These are phyloP conservation scores for Epizoanthus ramosus DNA, from an alignment of 92 coral and sea anemone genomes.

Conservation along the genomic window DNA sequence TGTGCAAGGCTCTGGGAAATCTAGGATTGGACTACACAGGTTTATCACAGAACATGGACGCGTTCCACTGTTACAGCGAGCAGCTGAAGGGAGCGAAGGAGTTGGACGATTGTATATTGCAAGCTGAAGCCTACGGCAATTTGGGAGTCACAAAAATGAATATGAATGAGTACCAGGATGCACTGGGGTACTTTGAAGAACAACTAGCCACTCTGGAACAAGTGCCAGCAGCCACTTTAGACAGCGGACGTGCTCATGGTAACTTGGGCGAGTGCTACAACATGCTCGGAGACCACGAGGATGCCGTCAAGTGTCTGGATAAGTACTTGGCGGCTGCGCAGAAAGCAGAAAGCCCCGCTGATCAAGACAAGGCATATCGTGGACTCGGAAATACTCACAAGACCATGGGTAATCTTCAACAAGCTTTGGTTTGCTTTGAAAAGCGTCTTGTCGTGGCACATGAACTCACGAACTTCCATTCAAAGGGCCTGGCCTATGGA, in stretches of 20 bases:
- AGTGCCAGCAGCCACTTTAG: conserved; percentile 74
- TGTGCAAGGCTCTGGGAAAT: conserved; percentile 85
- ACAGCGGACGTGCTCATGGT: conserved; percentile 94
- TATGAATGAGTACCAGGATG: conserved; percentile 76
- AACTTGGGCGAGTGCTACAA: conserved; percentile 89
- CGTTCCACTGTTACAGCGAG: conserved; percentile 79
- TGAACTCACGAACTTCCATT: conserved; percentile 85
- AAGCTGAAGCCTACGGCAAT: conserved; percentile 81
- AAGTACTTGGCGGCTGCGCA: conserved; percentile 88
- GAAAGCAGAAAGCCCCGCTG: conserved; percentile 79
- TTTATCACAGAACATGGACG: conserved; percentile 71
- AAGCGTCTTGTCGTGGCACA: conserved; percentile 94
- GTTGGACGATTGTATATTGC: conserved; percentile 68
- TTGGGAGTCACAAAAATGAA: conserved; percentile 83
- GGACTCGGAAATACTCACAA: conserved; percentile 94
- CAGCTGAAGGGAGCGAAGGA: conserved; percentile 84
- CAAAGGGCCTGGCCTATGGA: conserved; percentile 92
- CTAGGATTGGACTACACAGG: conserved; percentile 77
- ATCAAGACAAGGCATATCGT: conserved; percentile 98
- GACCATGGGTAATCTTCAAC: conserved; percentile 90
- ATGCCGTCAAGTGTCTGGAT: conserved; percentile 77
- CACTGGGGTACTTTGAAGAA: conserved; percentile 81
- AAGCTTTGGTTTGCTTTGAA: conserved; percentile 97
- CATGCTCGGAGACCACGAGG: conserved; percentile 79
- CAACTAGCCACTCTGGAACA: conserved; percentile 84